Evolutionary conservation across 2,888 invertebrate genomes (phyloP), one percentile per base, ranked within the genome.

Genomic region (Lithophane ornitopus): DNA sequence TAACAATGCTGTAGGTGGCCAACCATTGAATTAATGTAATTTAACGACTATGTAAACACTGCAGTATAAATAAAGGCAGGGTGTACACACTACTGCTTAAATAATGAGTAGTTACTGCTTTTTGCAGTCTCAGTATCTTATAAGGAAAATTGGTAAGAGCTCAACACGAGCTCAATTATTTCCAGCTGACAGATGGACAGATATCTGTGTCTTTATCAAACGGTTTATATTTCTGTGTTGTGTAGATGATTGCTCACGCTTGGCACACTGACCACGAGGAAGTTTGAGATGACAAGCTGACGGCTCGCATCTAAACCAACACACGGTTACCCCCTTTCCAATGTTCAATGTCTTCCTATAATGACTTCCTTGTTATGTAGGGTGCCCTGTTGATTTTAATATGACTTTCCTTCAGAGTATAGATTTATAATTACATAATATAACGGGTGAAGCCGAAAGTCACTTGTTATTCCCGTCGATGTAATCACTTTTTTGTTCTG

Each of bases 201-300:
- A n/a, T 70, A 74, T 70, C 63, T 70, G 58, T 77, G 77, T 82
- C 81, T 78, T 62, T 78, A 84, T 87, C 78, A 75, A 91, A 90
- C 90, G 89, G 91, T 89, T 88, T 84, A 82, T 86, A 85, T 88
- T 82, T 88, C 87, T 87, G 87, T 88, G 88, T 83, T 88, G 88
- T 89, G 88, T 87, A 83, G 88, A 87, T 90, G 91, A 92, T 91
- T 90, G 90, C 92, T 91, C 92, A 92, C 92, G 93, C 90, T 89
- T 91, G 93, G 91, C 94, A 93, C 87, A 94, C 93, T 94, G 92
- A 93, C 93, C 94, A 92, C 80, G 82, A 84, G 90, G 89, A 88
- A 88, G 84, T 89, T 88, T 87, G 86, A 89, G 85, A 89, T 90
- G 91, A 92, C 91, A 88, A 91, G 90, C 88, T 91, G 94, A 92